These are phyloP conservation scores for Thymelicus acteon DNA, from an alignment of 2,888 invertebrate genomes.

Conservation along the genomic window DNA sequence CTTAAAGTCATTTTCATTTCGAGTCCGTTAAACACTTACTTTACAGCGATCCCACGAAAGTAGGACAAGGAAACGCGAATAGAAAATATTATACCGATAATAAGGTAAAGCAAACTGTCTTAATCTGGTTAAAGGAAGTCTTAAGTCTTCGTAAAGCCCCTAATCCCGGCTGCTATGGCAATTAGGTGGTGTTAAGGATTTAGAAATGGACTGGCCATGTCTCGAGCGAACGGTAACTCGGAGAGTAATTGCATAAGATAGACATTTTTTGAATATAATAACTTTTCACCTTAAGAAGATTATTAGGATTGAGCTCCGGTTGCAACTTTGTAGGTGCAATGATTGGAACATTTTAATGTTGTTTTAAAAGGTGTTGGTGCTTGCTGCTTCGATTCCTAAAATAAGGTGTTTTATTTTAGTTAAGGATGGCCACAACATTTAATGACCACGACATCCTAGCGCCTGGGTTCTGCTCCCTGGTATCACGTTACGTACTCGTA, in stretches of 20 bases:
- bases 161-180: slow-evolving; percentile 59
- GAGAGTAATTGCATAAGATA: slow-evolving; percentile 18
- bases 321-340: background rate
- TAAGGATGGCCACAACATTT: too few relatives aligned
- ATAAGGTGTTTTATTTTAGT: too few relatives aligned
- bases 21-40: slow-evolving; percentile 10
- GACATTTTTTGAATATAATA: slow-evolving; percentile 14
- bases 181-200: slow-evolving; percentile 54
- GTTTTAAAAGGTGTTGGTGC: too few relatives aligned
- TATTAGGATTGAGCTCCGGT: background rate
- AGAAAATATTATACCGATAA: slow-evolving; percentile 42
- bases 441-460: too few relatives aligned
- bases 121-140: slow-evolving; percentile 59
- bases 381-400: too few relatives aligned
- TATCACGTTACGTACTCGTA: too few relatives aligned
- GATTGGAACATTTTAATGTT: background rate
- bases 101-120: slow-evolving; percentile 52
- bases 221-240: slow-evolving; percentile 7
- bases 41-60: background rate
- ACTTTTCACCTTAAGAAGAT: slow-evolving; percentile 15
- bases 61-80: background rate
- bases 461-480: too few relatives aligned
- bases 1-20: slow-evolving; percentile 5
- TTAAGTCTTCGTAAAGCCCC: slow-evolving; percentile 57
- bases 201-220: slow-evolving; percentile 51